Evolutionary conservation across 1,140 invertebrate species (phyloP).

Genomic region (Chionoecetes opilio): DNA sequence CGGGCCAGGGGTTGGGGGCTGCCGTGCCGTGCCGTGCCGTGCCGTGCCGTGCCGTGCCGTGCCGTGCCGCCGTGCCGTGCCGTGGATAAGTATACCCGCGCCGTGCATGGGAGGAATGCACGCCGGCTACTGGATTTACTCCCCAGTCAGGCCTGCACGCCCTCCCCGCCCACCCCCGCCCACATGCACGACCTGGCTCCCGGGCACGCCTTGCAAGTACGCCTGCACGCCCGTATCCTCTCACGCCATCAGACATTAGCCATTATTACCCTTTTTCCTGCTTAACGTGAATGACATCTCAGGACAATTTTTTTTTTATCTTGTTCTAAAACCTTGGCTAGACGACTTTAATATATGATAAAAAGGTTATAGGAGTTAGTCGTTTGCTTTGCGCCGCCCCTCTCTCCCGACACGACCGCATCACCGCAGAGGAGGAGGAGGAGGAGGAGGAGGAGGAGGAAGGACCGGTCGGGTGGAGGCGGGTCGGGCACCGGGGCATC

Average conservation of each 20-base stretch:
- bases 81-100: conserved; percentile 31
- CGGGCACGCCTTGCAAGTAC: conserved; percentile 52
- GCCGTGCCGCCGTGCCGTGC: background rate
- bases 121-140: conserved; percentile 56
- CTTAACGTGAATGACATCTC: no score
- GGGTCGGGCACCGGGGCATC: conserved; percentile 59
- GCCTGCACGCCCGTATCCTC: background rate
- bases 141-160: conserved; percentile 39
- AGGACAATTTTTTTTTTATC: no score
- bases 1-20: no score
- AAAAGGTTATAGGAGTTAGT: no score
- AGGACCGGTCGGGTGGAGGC: conserved; percentile 72
- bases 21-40: background rate
- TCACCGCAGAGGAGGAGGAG: background rate
- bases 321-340: no score
- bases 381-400: no score
- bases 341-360: no score
- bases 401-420: background rate
- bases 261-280: no score
- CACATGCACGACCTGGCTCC: conserved; percentile 64
- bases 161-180: conserved; percentile 65
- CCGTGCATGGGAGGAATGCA: conserved; percentile 48
- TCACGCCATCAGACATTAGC: conserved; percentile 38
- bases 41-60: no score
- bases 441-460: background rate